Evolutionary conservation across 2,888 invertebrate species (phyloP).

Genomic region (Oxytorus armatus): DNA sequence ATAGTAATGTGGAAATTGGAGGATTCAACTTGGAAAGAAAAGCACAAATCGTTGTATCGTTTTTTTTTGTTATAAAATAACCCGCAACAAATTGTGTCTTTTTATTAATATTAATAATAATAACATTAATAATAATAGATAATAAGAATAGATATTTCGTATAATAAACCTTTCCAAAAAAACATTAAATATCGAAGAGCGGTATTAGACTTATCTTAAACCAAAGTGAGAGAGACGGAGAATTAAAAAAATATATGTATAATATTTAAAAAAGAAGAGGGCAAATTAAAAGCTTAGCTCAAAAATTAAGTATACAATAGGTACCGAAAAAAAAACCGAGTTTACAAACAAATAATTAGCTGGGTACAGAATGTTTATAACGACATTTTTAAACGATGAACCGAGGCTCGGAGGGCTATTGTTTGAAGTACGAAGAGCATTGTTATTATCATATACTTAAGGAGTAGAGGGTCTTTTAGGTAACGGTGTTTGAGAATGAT

Average conservation of each 20-base stretch:
- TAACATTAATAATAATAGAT: conserved; percentile 64
- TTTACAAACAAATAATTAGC: conserved; percentile 57
- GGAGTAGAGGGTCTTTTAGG: conserved; percentile 61
- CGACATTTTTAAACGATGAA: conserved; percentile 37
- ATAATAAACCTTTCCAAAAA: conserved; percentile 72
- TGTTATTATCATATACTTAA: conserved; percentile 53
- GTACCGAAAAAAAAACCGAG: conserved; percentile 71
- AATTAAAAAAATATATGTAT: conserved; percentile 63
- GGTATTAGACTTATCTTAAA: conserved; percentile 62
- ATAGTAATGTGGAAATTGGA: conserved; percentile 31
- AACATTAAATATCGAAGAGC: conserved; percentile 70
- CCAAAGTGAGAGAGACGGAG: conserved; percentile 68
- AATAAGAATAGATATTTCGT: conserved; percentile 71
- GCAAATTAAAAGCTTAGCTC: conserved; percentile 56
- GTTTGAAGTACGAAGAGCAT: conserved; percentile 66
- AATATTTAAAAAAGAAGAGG: conserved; percentile 39
- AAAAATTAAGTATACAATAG: conserved; percentile 71
- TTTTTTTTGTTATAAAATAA: conserved; percentile 75
- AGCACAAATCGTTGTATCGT: conserved; percentile 45
- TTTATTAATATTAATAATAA: conserved; percentile 74
- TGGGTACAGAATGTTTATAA: conserved; percentile 43
- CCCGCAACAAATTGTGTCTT: conserved; percentile 80
- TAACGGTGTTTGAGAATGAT: conserved; percentile 59
- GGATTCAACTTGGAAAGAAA: conserved; percentile 43
- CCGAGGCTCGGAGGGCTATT: conserved; percentile 55